These are phyloP conservation scores for Unio pictorum DNA, from an alignment of 2,888 invertebrate genomes.

Conservation along the genomic window DNA sequence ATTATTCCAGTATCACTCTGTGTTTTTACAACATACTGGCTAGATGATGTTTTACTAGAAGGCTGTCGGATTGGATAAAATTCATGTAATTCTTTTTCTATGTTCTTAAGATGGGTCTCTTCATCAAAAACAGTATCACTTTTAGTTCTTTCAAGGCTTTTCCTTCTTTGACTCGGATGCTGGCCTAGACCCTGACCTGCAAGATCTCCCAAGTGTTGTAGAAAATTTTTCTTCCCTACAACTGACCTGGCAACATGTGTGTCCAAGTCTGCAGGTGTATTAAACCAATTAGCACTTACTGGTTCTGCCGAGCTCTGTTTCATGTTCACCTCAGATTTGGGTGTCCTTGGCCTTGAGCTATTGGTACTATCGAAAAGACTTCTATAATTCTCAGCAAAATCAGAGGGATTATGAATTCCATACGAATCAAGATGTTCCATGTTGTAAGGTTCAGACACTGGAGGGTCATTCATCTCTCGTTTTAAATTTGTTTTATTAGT, in stretches of 20 bases:
- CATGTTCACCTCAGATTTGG: constrained; percentile 2
- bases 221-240: background rate
- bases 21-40: background rate
- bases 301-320: constrained; percentile 13
- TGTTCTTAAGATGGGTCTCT: constrained; percentile 24
- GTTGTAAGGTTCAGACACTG: too few relatives aligned
- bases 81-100: constrained; percentile 23
- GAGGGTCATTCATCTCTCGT: too few relatives aligned
- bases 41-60: background rate
- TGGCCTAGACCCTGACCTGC: background rate
- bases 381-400: too few relatives aligned
- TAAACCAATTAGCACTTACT: constrained; percentile 47
- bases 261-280: constrained; percentile 42
- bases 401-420: too few relatives aligned
- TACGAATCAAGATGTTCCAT: too few relatives aligned
- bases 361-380: too few relatives aligned
- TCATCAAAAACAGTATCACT: constrained; percentile 3
- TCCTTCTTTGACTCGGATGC: background rate
- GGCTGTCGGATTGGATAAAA: constrained; percentile 23
- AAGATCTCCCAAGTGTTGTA: too few relatives aligned
- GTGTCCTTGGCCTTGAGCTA: background rate
- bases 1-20: too few relatives aligned
- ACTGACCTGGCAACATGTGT: constrained; percentile 37
- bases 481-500: too few relatives aligned
- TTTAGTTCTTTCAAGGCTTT: constrained; percentile 1